phyloP scores from a whole-genome alignment of 2,888 invertebrate species.

The Erebia epiphron region DNA sequence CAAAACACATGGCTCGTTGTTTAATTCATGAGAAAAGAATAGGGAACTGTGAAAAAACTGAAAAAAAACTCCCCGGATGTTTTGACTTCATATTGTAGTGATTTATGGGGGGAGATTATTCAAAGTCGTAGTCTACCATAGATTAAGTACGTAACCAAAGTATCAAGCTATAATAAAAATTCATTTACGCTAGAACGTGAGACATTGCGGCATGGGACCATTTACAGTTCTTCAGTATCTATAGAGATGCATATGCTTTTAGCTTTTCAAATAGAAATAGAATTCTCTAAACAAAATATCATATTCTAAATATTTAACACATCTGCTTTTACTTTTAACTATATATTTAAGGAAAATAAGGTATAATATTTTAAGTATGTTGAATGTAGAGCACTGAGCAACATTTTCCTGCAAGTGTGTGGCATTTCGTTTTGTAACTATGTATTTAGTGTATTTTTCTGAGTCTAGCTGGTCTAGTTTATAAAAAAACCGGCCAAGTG shows the following conservation, averaged over 20 bases:
- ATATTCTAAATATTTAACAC: slow-evolving; percentile 2
- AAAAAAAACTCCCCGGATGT: neutral
- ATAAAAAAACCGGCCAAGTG: no score
- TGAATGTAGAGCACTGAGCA: neutral
- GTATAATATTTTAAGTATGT: neutral
- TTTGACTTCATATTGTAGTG: neutral
- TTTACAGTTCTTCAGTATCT: no score
- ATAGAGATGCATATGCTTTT: no score
- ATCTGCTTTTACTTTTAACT: neutral
- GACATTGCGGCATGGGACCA: no score
- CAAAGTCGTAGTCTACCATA: neutral
- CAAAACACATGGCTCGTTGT: slow-evolving; percentile 24
- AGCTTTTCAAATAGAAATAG: neutral
- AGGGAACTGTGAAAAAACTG: neutral
- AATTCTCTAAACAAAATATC: slow-evolving; percentile 14
- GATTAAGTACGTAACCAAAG: neutral
- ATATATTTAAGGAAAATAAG: neutral
- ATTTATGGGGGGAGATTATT: slow-evolving; percentile 31
- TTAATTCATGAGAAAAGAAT: slow-evolving; percentile 10
- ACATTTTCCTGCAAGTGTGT: neutral
- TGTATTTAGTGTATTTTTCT: no score
- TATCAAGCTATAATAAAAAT: no score
- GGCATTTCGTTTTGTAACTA: neutral
- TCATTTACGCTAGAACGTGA: no score
- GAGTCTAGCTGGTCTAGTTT: no score